Conservation (phyloP, 2,888 invertebrate species). For the Volucella zonaria region DNA sequence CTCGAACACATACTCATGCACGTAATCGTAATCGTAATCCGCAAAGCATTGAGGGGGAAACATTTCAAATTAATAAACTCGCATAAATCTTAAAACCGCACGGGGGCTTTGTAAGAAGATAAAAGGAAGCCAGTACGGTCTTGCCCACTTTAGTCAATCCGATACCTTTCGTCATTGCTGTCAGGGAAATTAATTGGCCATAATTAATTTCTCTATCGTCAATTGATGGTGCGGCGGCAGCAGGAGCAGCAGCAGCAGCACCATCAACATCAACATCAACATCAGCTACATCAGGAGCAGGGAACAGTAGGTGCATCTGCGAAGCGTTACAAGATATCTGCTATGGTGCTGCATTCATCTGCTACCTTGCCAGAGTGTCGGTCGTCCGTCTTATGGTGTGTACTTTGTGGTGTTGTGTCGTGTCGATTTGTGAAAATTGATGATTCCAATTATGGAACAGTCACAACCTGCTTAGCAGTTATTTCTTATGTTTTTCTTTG, state of each 20-base stretch:
- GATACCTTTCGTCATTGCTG: constrained; percentile 73
- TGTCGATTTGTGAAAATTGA: constrained; percentile 79
- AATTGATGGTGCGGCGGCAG: constrained; percentile 57
- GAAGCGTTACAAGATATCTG: constrained; percentile 67
- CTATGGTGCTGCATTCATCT: constrained; percentile 65
- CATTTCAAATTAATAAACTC: constrained; percentile 59
- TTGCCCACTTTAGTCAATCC: constrained; percentile 59
- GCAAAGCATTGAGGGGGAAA: constrained; percentile 37
- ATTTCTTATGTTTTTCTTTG: constrained; percentile 40
- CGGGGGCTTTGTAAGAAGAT: constrained; percentile 51
- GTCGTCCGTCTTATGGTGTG: constrained; percentile 25
- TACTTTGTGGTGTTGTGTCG: constrained; percentile 51
- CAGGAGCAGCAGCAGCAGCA: constrained; percentile 25
- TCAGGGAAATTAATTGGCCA: constrained; percentile 69
- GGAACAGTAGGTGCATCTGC: constrained; percentile 64
- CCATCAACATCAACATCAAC: no score
- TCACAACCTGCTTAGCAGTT: constrained; percentile 75
- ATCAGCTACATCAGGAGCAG: no score
- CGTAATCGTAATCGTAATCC: constrained; percentile 6
- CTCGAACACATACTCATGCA: background rate
- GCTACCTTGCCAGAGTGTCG: constrained; percentile 21
- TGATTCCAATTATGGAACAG: constrained; percentile 81
- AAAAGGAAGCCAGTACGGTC: constrained; percentile 48
- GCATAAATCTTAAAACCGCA: constrained; percentile 58
- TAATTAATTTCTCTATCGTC: constrained; percentile 73